Evolutionary conservation across 2,797 vertebrate species (phyloP), one percentile per base, ranked within the genome.

Genomic region (Gallinago solitaria): DNA sequence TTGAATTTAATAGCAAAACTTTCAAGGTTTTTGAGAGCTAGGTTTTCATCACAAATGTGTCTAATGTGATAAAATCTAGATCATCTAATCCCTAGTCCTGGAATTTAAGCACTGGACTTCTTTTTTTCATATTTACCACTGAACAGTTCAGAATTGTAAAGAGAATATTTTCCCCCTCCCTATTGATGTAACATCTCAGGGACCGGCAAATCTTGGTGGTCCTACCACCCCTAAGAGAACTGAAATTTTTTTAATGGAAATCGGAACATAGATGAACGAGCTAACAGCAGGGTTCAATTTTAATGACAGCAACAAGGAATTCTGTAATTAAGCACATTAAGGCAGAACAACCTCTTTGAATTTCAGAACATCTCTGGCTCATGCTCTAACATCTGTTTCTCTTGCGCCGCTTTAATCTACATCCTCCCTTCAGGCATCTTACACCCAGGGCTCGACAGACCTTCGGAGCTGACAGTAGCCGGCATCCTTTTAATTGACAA

Each of bases 311-410:
- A 95, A 91, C 69, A 87, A 96, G 80, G 70, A 96, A 83, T 96
- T 93, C 83, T 95, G 89, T 93, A 96, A 97, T 95, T 95, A 96
- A 96, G 85, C 74, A 91, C 86, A 96, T 96, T 96, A 97, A 96
- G 96, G 94, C 91, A 92, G 91, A 95, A 95, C 59, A 94, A 75
- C 67, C 87, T 95, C 93, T 95, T 94, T 97, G 96, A 96, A 95
- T 96, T 96, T 95, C 96, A 89, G 92, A 95, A 92, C 80, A 91
- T 95, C 90, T 95, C 93, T 84, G 80, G 74, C 84, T 93, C 94
- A 43, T 90, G 64, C 51, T 95, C 74, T 93, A 95, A 97, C 94
- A 95, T 92, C 83, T 93, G 87, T 96, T 96, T 97, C 94, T 94
- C 77, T 91, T 94, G 37, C 56, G 64, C 12, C 35, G 78, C 93